These are phyloP conservation scores for Toxostoma redivivum DNA, from an alignment of 2,113 vertebrate species.

Conservation along the genomic window DNA sequence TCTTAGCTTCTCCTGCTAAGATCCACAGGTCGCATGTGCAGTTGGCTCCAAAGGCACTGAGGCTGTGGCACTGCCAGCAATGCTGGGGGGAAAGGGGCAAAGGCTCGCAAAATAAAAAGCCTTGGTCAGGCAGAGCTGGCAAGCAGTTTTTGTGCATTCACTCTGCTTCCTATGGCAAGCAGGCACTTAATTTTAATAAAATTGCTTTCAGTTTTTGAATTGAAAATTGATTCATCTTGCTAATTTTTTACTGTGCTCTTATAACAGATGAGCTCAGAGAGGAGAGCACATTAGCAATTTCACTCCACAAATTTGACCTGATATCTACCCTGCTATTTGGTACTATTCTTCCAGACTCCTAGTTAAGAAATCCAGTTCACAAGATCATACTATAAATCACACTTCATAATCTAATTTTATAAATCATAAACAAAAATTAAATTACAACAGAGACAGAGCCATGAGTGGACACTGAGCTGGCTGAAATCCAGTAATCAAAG, in stretches of 20 bases:
- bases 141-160: not conserved
- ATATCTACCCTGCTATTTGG: not conserved
- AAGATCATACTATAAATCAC: not conserved
- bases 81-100: not conserved
- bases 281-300: not conserved
- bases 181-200: not conserved
- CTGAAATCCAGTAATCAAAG: not conserved
- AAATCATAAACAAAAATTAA: not conserved
- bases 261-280: not conserved
- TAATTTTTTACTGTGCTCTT: not conserved
- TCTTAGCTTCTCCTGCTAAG: not conserved
- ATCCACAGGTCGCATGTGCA: rapidly evolving
- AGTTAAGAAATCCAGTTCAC: not conserved
- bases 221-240: not conserved
- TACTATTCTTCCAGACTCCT: not conserved
- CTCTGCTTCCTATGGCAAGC: not conserved
- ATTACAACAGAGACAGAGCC: not conserved
- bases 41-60: not conserved
- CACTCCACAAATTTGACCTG: not conserved
- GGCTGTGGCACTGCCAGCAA: not conserved
- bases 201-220: not conserved
- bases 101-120: not conserved
- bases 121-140: not conserved
- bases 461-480: not conserved
- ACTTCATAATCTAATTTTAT: not conserved